Percentiles rank a stretch among this genome's conserved stretches.
phyloP scores from a whole-genome alignment of 2,113 vertebrate genomes.

The Megaleporinus macrocephalus region DNA sequence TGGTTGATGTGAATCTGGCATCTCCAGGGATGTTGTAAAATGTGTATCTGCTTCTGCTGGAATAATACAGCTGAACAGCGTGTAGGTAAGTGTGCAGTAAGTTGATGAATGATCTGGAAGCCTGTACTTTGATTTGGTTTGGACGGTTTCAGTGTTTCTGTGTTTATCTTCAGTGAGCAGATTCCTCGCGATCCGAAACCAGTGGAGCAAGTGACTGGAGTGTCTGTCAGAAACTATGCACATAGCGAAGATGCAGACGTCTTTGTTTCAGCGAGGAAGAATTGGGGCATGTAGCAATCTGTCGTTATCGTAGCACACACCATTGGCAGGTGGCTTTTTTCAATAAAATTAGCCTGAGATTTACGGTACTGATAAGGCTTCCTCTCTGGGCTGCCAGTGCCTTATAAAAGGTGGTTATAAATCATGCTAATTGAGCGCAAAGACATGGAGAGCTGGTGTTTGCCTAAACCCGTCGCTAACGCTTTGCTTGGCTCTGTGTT shows the following conservation, averaged over 20 bases:
- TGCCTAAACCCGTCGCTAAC: not conserved
- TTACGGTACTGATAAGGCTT: not conserved
- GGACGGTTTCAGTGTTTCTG: not conserved
- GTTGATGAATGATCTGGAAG: not conserved
- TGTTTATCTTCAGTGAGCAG: not conserved
- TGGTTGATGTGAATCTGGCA: not conserved
- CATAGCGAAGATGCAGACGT: not conserved
- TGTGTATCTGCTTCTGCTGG: not conserved
- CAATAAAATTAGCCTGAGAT: not conserved
- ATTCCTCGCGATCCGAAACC: not conserved
- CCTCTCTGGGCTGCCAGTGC: not conserved
- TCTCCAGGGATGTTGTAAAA: not conserved
- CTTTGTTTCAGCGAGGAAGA: not conserved
- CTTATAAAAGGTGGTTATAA: not conserved
- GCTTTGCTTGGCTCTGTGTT: slow-evolving; percentile 1
- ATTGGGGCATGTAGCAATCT: not conserved
- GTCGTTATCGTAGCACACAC: not conserved
- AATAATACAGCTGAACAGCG: not conserved
- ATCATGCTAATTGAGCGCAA: not conserved
- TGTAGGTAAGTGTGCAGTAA: slow-evolving; percentile 4
- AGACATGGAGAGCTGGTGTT: not conserved
- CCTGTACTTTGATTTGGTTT: not conserved
- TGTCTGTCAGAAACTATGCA: not conserved
- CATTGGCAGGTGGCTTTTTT: not conserved
- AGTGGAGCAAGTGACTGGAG: not conserved